phyloP scores from a whole-genome alignment of 1,140 invertebrate genomes.

The Conus ventricosus region DNA sequence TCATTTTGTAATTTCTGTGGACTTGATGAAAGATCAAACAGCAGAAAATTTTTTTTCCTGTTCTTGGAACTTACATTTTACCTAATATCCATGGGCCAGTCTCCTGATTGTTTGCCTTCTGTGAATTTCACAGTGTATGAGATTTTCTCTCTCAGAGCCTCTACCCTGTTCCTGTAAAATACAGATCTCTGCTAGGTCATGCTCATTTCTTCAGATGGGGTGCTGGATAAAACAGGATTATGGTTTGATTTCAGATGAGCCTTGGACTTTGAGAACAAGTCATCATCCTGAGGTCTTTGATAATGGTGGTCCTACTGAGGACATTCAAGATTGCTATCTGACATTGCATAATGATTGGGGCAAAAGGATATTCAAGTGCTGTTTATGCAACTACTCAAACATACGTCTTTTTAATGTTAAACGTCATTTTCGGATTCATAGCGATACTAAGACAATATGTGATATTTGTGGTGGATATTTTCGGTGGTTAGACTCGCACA shows the following conservation, averaged over 20 bases:
- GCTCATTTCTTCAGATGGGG: neutral
- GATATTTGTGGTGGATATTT: constrained; percentile 16
- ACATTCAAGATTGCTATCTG: neutral
- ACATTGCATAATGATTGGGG: neutral
- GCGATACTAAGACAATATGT: neutral
- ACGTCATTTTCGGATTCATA: neutral
- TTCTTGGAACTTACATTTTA: too few relatives aligned
- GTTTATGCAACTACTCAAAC: neutral
- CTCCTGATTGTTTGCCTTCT: too few relatives aligned
- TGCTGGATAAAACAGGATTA: neutral
- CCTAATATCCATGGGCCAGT: too few relatives aligned
- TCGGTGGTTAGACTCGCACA: constrained; percentile 10
- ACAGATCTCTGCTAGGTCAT: too few relatives aligned
- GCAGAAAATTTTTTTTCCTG: too few relatives aligned
- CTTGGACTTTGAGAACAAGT: neutral
- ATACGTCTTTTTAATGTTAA: neutral
- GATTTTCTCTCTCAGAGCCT: too few relatives aligned
- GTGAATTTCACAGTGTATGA: too few relatives aligned
- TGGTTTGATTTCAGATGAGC: constrained; percentile 16
- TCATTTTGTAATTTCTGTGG: too few relatives aligned
- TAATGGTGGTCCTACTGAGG: neutral
- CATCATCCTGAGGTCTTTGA: neutral
- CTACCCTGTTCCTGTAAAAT: too few relatives aligned
- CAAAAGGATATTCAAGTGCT: constrained; percentile 4
- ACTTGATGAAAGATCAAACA: too few relatives aligned